These are phyloP conservation scores for Nymphalis polychloros DNA, from an alignment of 2,888 invertebrate species.

Conservation along the genomic window DNA sequence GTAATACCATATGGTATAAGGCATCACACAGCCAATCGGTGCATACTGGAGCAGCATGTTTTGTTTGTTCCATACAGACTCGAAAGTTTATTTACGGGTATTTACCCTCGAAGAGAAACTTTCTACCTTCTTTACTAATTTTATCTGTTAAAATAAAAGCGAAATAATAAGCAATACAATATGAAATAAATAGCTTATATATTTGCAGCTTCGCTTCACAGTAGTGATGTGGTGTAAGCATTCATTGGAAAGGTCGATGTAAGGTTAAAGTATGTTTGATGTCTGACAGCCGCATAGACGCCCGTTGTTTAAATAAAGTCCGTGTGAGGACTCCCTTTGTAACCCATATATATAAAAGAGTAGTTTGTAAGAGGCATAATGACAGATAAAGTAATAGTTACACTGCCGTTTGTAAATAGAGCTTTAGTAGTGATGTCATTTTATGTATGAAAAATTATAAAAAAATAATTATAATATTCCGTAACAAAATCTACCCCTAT, in stretches of 20 bases:
- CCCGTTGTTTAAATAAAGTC: slow-evolving; percentile 34
- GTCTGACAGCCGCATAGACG: slow-evolving; percentile 34
- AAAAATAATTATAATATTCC: no score
- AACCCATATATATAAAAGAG: slow-evolving; percentile 30
- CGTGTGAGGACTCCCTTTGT: slow-evolving; percentile 28
- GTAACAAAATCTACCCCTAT: no score
- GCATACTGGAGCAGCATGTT: no score
- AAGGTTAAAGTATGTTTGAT: slow-evolving; percentile 38
- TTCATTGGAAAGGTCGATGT: slow-evolving; percentile 24
- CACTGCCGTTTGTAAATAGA: neutral
- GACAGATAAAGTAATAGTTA: neutral
- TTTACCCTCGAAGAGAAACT: no score
- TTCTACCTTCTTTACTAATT: neutral
- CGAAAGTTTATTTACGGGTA: no score
- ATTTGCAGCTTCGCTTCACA: neutral
- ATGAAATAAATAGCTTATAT: neutral
- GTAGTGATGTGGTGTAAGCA: neutral
- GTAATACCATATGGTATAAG: no score
- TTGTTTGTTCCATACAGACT: no score
- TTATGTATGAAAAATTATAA: no score
- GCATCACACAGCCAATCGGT: no score
- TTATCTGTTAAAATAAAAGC: neutral
- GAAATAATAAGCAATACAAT: neutral
- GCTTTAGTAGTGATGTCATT: no score
- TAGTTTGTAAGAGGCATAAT: neutral